phyloP scores from a whole-genome alignment of 2,888 invertebrate genomes.

The Temnothorax unifasciatus region DNA sequence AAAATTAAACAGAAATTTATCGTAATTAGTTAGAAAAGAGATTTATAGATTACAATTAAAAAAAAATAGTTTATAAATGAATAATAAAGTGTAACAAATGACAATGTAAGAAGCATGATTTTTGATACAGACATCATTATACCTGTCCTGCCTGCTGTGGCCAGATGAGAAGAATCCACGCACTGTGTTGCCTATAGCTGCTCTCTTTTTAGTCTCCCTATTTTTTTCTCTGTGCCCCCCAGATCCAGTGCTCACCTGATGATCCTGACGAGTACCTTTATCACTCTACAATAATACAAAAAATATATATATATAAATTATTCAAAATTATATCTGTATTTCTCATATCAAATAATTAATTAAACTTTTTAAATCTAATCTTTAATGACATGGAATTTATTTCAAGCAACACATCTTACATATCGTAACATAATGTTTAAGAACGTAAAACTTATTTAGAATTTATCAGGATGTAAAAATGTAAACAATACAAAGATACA shows the following conservation, averaged over 20 bases:
- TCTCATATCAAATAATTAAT: constrained; percentile 10
- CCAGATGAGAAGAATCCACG: constrained; percentile 85
- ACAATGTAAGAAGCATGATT: constrained; percentile 85
- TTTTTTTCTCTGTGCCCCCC: constrained; percentile 82
- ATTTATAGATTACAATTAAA: constrained; percentile 57
- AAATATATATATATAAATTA: constrained; percentile 29
- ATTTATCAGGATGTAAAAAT: background rate
- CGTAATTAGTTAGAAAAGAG: constrained; percentile 50
- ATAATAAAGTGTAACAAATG: constrained; percentile 73
- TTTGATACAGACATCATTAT: constrained; percentile 86
- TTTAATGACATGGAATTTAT: background rate
- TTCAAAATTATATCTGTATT: background rate
- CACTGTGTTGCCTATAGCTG: constrained; percentile 86
- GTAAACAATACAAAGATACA: too few species aligned
- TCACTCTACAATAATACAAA: constrained; percentile 77
- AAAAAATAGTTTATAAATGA: constrained; percentile 55
- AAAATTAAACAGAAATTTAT: background rate
- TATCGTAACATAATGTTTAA: background rate
- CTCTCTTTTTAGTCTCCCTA: constrained; percentile 84
- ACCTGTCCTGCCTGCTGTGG: constrained; percentile 86
- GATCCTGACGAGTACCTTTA: constrained; percentile 81
- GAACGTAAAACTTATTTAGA: background rate
- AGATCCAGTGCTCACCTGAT: constrained; percentile 81
- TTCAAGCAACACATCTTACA: background rate
- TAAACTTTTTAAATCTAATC: background rate